These are phyloP conservation scores for Phrynocephalus guinanensis DNA, from an alignment of 2,797 vertebrate genomes.

Conservation along the genomic window DNA sequence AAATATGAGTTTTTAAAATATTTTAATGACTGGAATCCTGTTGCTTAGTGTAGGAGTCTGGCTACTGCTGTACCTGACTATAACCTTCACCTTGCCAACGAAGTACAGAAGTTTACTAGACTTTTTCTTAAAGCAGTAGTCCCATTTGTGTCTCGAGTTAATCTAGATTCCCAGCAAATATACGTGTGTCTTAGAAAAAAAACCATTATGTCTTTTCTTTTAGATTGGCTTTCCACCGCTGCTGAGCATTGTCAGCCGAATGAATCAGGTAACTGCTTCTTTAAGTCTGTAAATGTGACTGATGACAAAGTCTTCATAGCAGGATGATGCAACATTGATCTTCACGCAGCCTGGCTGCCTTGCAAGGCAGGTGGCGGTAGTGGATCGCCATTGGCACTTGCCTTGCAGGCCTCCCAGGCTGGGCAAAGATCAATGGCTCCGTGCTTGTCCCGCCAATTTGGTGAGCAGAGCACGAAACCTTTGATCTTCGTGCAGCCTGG, in stretches of 20 bases:
- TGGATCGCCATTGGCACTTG: too few species aligned
- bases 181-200: not conserved
- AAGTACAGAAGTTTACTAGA: not conserved
- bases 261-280: slow-evolving; percentile 87
- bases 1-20: too few species aligned
- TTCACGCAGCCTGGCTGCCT: too few species aligned
- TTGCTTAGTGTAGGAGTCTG: not conserved
- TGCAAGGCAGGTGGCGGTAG: too few species aligned
- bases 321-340: not conserved
- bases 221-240: slow-evolving; percentile 96
- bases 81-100: not conserved
- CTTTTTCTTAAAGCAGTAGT: not conserved
- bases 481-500: too few species aligned
- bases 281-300: not conserved
- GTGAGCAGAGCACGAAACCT: too few species aligned
- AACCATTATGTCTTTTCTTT: slow-evolving; percentile 54
- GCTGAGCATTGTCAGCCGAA: slow-evolving; percentile 93
- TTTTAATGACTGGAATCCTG: too few species aligned
- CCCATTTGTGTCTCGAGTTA: not conserved
- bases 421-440: too few species aligned
- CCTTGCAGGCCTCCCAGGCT: too few species aligned
- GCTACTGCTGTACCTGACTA: not conserved
- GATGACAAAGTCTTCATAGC: not conserved
- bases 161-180: slow-evolving; percentile 36
- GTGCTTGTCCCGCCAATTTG: too few species aligned